phyloP scores from a whole-genome alignment of 2,797 vertebrate species.

The Staurois parvus region DNA sequence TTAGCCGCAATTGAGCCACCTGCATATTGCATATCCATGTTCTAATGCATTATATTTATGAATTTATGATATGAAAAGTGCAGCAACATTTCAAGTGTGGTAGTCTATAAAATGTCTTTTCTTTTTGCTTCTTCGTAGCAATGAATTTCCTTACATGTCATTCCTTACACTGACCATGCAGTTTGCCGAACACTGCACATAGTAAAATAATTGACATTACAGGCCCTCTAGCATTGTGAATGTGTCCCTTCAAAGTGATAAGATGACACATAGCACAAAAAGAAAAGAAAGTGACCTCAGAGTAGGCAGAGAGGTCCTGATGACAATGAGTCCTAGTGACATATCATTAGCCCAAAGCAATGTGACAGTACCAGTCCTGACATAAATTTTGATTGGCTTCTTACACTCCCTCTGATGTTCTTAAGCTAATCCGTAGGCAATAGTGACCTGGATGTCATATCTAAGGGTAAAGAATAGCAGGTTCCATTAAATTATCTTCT shows the following conservation, averaged over 20 bases:
- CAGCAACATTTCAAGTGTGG: neutral
- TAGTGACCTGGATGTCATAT: constrained; percentile 47
- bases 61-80: neutral
- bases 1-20: too few species aligned
- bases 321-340: constrained; percentile 56
- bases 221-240: constrained; percentile 44
- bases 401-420: constrained; percentile 37
- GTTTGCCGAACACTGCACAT: constrained; percentile 15
- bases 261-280: constrained; percentile 52
- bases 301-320: constrained; percentile 44
- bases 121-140: neutral
- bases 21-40: neutral
- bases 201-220: constrained; percentile 53
- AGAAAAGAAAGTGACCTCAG: constrained; percentile 48
- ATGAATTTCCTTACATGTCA: neutral
- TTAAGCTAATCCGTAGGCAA: constrained; percentile 29
- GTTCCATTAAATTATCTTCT: constrained; percentile 17
- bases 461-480: neutral
- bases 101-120: neutral
- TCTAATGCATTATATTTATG: neutral
- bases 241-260: constrained; percentile 57
- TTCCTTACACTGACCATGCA: constrained; percentile 16
- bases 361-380: constrained; percentile 48
- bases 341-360: constrained; percentile 56
- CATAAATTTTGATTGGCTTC: constrained; percentile 50